Percentiles rank a stretch among this genome's conserved stretches.
These are phyloP conservation scores for Podocnemis expansa DNA, from an alignment of 2,113 vertebrate genomes.

Conservation along the genomic window DNA sequence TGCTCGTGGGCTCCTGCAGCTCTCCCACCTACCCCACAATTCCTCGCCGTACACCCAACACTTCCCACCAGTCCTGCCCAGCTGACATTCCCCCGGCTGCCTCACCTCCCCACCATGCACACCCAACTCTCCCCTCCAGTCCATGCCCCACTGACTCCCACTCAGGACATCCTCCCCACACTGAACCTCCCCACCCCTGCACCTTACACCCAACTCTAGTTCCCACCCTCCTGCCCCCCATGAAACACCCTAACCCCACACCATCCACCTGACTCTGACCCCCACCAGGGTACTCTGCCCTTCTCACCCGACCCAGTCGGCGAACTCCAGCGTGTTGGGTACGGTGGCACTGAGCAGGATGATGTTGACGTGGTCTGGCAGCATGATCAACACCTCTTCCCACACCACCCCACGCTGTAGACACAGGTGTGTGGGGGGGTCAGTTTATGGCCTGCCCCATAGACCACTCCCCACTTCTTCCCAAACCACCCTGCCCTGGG, in stretches of 20 bases:
- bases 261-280: too few relatives aligned
- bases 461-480: conserved; percentile 90
- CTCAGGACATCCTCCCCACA: background rate
- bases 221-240: background rate
- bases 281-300: background rate
- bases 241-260: background rate
- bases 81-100: background rate
- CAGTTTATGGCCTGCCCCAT: too few relatives aligned
- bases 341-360: conserved; percentile 93
- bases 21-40: background rate
- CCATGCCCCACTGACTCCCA: background rate
- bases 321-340: conserved; percentile 92
- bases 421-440: background rate
- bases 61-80: background rate
- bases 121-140: background rate
- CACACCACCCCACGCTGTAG: conserved; percentile 91
- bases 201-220: too few relatives aligned
- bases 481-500: conserved; percentile 89
- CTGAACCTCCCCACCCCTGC: background rate
- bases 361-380: conserved; percentile 91
- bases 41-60: background rate
- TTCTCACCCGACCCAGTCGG: conserved; percentile 91
- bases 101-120: background rate
- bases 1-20: background rate
- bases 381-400: conserved; percentile 95